These are phyloP conservation scores for Ypsolopha sequella DNA, from an alignment of 2,888 invertebrate genomes.

Conservation along the genomic window DNA sequence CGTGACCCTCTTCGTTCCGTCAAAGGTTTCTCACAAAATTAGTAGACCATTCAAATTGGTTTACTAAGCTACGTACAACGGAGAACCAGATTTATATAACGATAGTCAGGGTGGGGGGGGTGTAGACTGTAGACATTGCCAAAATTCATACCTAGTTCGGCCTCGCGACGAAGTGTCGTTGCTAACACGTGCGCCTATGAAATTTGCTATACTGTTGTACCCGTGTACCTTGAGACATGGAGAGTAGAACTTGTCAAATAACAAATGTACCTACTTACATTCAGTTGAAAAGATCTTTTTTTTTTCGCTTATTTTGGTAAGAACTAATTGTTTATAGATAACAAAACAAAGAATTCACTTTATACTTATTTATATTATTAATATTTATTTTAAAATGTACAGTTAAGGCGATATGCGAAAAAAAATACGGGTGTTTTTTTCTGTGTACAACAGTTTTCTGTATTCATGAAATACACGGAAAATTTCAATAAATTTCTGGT, in stretches of 20 bases:
- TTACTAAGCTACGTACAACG: neutral
- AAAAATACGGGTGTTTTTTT: too few relatives aligned
- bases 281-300: too few relatives aligned
- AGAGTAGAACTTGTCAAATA: neutral
- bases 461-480: too few relatives aligned
- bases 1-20: too few relatives aligned
- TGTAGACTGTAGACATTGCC: neutral
- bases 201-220: conserved; percentile 41
- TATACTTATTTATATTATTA: neutral
- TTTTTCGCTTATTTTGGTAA: too few relatives aligned
- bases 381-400: too few relatives aligned
- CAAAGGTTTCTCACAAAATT: too few relatives aligned
- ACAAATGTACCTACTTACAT: neutral
- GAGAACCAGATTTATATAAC: neutral
- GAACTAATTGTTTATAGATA: too few relatives aligned
- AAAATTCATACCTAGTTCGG: conserved; percentile 8
- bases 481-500: too few relatives aligned
- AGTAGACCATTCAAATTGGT: too few relatives aligned
- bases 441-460: too few relatives aligned
- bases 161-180: conserved; percentile 21
- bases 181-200: conserved; percentile 43
- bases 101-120: neutral
- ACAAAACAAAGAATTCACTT: neutral
- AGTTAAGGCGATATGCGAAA: too few relatives aligned
- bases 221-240: neutral